A percentile compares a stretch with the other conserved stretches of the same genome.
phyloP scores from a whole-genome alignment of 2,888 invertebrate species.

The Campoplex capitator region DNA sequence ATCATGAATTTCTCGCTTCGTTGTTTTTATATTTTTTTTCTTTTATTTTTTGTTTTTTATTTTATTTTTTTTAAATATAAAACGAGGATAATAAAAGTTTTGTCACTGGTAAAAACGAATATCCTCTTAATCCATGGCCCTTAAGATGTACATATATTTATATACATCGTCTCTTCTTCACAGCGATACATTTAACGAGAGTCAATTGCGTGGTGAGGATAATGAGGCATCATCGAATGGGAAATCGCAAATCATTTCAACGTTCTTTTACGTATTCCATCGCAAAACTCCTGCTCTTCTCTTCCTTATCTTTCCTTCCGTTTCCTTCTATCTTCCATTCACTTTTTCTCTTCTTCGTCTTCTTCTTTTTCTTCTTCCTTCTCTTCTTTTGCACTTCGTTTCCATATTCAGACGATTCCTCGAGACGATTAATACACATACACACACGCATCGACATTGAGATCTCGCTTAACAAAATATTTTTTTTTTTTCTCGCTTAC shows the following conservation, averaged over 20 bases:
- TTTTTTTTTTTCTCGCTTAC: constrained; percentile 62
- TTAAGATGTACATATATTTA: constrained; percentile 13
- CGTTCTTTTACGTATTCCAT: constrained; percentile 50
- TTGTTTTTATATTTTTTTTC: constrained; percentile 12
- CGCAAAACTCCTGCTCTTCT: not conserved
- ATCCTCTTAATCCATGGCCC: constrained; percentile 29
- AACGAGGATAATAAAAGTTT: constrained; percentile 52
- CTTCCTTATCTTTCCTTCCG: not conserved
- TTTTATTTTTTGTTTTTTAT: not conserved
- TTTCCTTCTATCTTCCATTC: constrained; percentile 7
- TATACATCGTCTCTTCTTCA: constrained; percentile 29
- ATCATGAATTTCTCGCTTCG: constrained; percentile 37
- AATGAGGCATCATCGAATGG: constrained; percentile 23
- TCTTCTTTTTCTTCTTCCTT: not conserved
- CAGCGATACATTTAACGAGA: constrained; percentile 39
- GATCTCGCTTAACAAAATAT: constrained; percentile 76
- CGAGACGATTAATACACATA: constrained; percentile 25
- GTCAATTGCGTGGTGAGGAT: constrained; percentile 34
- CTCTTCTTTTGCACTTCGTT: constrained; percentile 14
- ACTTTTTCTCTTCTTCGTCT: not conserved
- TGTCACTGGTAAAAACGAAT: constrained; percentile 57
- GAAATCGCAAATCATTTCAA: constrained; percentile 44
- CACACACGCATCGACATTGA: constrained; percentile 48
- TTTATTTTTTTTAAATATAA: constrained; percentile 18
- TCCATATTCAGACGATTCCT: constrained; percentile 24